A percentile compares a stretch with the other conserved stretches of the same genome.
Evolutionary conservation across 2,797 vertebrate species (phyloP).

Genomic region (Phyllotis vaccarum): DNA sequence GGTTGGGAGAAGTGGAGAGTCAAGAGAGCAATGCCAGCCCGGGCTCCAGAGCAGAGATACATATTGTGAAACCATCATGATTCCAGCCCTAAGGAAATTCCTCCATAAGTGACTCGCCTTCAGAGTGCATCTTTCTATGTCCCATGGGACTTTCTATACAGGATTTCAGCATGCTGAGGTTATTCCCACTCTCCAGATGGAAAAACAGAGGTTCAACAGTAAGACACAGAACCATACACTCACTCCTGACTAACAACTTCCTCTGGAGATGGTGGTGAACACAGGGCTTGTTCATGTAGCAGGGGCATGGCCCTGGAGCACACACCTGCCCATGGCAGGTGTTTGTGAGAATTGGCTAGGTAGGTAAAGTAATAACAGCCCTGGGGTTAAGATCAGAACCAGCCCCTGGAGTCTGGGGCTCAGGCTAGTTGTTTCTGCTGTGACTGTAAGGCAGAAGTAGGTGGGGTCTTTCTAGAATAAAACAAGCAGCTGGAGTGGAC

Average conservation of each 20-base stretch:
- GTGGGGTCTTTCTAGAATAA: background rate
- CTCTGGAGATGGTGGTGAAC: background rate
- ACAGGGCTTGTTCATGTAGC: background rate
- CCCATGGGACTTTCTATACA: rapidly evolving
- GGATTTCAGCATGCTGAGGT: rapidly evolving
- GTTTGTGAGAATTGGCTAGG: background rate
- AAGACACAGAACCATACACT: rapidly evolving
- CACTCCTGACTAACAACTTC: background rate
- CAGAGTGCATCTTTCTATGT: rapidly evolving
- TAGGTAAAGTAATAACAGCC: rapidly evolving
- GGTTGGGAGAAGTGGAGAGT: too few species aligned
- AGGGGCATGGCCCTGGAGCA: background rate
- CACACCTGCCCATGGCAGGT: rapidly evolving
- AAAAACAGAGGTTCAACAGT: background rate
- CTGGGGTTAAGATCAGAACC: background rate
- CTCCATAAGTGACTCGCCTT: rapidly evolving
- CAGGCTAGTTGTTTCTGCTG: rapidly evolving
- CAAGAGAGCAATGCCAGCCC: background rate
- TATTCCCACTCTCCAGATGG: background rate
- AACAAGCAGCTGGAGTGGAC: rapidly evolving
- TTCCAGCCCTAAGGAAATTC: background rate
- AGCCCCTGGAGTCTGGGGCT: rapidly evolving
- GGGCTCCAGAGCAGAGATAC: background rate
- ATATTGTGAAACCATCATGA: rapidly evolving
- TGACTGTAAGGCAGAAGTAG: rapidly evolving